Evolutionary conservation across 2,797 vertebrate species (phyloP).

Genomic region (Borostomias antarcticus): DNA sequence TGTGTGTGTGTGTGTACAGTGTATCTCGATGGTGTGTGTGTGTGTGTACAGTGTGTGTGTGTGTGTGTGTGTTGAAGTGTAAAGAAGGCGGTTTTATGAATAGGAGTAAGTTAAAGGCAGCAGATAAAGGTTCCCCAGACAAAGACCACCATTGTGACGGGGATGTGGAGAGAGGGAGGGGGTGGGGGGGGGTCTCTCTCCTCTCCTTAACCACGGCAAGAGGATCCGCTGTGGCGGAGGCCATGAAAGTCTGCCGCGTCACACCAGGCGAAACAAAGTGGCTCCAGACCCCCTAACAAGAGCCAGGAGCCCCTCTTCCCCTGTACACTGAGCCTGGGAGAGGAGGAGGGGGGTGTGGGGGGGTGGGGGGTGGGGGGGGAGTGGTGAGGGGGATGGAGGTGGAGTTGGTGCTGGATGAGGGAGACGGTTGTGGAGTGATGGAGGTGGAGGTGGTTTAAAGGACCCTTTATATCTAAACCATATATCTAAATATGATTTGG

Average conservation of each 20-base stretch:
- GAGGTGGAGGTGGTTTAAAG: not conserved
- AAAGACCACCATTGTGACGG: not conserved
- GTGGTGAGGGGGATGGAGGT: not conserved
- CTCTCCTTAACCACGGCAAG: slow-evolving; percentile 1
- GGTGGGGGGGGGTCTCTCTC: not conserved
- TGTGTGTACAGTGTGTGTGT: slow-evolving; percentile 1
- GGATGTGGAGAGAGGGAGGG: not conserved
- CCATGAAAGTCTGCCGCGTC: not conserved
- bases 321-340: not conserved
- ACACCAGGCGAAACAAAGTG: slow-evolving; percentile 5
- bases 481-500: too few species aligned
- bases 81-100: not conserved
- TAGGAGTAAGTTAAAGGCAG: not conserved
- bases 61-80: not conserved
- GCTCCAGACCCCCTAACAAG: slow-evolving; percentile 8
- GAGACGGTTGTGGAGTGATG: not conserved
- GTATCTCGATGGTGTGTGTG: not conserved
- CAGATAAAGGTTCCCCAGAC: slow-evolving; percentile 1
- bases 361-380: not conserved
- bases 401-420: not conserved
- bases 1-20: not conserved
- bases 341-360: not conserved
- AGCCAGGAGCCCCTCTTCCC: not conserved
- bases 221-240: not conserved
- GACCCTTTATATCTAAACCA: too few species aligned